Evolutionary conservation across 2,888 invertebrate genomes (phyloP), one percentile per base, ranked within the genome.

Genomic region (Flabesymbios commensalis): DNA sequence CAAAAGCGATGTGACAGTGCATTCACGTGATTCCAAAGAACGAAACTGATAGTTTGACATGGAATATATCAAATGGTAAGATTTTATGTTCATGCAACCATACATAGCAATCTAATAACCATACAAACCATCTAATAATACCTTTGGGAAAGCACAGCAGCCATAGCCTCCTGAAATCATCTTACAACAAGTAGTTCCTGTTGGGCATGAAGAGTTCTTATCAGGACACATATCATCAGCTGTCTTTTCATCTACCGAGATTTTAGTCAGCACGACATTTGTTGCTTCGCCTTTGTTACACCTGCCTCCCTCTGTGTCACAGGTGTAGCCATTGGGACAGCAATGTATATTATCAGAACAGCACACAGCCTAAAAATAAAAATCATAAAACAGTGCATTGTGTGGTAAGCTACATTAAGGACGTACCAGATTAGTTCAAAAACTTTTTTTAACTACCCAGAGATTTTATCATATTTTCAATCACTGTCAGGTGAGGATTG

Each of bases 321-420:
- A 63, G 39, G 57, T 41, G 71, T 69, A 60, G 28, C 66, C 63
- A 39, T 67, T 48, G 0, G 63, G 70, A 45, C 75, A 76, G 60
- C 76, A 76, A 41, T 75, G 74, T 5, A 69, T 19, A 14, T 67
- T 59, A 57, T 76, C 75, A 3, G 56, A 32, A 57, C 76, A 76
- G 47, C 76, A 76, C 3, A 65, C 57, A 26, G 73, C 68, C 64
- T 68, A 26, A n/a, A 10, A n/a, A n/a, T 36, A 10, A n/a, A n/a
- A n/a, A n/a, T n/a, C n/a, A n/a, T n/a, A n/a, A n/a, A n/a, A n/a
- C n/a, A n/a, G n/a, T n/a, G n/a, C n/a, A n/a, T n/a, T n/a, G n/a
- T n/a, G n/a, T n/a, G n/a, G n/a, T n/a, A n/a, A n/a, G n/a, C n/a
- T n/a, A n/a, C n/a, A n/a, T n/a, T n/a, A n/a, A n/a, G n/a, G n/a